phyloP scores from a whole-genome alignment of 2,888 invertebrate genomes.

The Hemithea aestivaria region DNA sequence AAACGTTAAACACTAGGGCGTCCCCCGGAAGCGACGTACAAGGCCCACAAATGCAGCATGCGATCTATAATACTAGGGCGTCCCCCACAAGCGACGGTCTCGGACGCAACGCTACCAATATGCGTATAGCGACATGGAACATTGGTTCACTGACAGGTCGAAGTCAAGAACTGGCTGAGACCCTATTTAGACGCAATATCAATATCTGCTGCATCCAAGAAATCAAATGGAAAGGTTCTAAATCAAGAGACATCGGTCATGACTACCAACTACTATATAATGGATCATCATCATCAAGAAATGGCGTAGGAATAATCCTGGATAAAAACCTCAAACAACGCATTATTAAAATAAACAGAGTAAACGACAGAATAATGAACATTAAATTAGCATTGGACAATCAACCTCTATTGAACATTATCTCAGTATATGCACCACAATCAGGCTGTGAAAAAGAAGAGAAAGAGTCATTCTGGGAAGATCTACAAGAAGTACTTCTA shows the following conservation, averaged over 20 bases:
- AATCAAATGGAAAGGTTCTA: conserved; percentile 24
- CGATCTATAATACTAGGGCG: conserved; percentile 3
- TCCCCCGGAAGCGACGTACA: conserved; percentile 10
- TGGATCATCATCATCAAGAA: conserved; percentile 7
- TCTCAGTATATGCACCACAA: neutral
- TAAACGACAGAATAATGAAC: conserved; percentile 15
- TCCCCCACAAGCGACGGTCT: conserved; percentile 3
- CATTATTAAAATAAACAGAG: conserved; percentile 14
- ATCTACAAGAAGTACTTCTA: neutral
- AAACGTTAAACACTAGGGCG: conserved; percentile 7
- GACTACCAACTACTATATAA: conserved; percentile 12
- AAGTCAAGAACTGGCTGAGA: conserved; percentile 17
- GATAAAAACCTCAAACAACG: conserved; percentile 9
- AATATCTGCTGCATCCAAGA: conserved; percentile 24
- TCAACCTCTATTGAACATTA: conserved; percentile 16
- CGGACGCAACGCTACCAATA: neutral
- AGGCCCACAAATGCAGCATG: no score
- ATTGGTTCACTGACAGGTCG: conserved; percentile 22
- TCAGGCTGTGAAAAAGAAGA: neutral
- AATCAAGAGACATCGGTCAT: conserved; percentile 12
- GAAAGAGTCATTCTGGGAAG: neutral
- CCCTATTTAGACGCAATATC: conserved; percentile 14
- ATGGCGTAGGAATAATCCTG: conserved; percentile 15
- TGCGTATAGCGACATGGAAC: conserved; percentile 22
- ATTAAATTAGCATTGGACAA: conserved; percentile 6